phyloP scores from a whole-genome alignment of 1,140 invertebrate species.

The Anthonomus grandis region DNA sequence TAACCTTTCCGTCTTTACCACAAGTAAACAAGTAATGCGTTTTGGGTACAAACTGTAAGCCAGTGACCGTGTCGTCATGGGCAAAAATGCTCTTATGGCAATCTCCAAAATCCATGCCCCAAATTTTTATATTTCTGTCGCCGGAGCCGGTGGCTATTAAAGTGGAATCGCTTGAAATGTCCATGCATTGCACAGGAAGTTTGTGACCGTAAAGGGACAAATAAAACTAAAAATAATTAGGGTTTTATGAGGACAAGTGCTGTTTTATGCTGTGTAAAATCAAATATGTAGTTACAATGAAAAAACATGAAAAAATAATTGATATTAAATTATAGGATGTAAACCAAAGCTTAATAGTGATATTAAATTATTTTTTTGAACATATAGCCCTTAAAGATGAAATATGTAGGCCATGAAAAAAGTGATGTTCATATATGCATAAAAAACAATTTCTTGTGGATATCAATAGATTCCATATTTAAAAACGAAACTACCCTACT shows the following conservation, averaged over 20 bases:
- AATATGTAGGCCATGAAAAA: too few species aligned
- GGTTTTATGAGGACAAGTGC: neutral
- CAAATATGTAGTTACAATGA: too few species aligned
- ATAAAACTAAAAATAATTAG: conserved; percentile 79
- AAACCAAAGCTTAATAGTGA: too few species aligned
- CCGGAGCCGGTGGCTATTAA: conserved; percentile 91
- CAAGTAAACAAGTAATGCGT: conserved; percentile 93
- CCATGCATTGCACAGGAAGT: conserved; percentile 88
- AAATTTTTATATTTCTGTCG: conserved; percentile 95
- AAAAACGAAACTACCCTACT: too few species aligned
- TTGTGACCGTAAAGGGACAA: conserved; percentile 95
- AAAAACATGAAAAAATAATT: too few species aligned
- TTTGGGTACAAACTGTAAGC: conserved; percentile 80
- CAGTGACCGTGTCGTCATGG: conserved; percentile 92
- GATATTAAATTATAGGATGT: too few species aligned
- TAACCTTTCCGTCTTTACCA: conserved; percentile 90
- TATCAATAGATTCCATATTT: too few species aligned
- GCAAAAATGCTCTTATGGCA: conserved; percentile 86
- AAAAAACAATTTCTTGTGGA: too few species aligned
- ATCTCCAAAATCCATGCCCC: conserved; percentile 98
- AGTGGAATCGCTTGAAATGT: conserved; percentile 88
- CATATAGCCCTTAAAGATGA: too few species aligned
- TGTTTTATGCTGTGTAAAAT: neutral
- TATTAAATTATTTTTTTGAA: too few species aligned
- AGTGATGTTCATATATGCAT: too few species aligned